These are phyloP conservation scores for Ophonus ardosiacus DNA, from an alignment of 2,888 invertebrate genomes.

Conservation along the genomic window DNA sequence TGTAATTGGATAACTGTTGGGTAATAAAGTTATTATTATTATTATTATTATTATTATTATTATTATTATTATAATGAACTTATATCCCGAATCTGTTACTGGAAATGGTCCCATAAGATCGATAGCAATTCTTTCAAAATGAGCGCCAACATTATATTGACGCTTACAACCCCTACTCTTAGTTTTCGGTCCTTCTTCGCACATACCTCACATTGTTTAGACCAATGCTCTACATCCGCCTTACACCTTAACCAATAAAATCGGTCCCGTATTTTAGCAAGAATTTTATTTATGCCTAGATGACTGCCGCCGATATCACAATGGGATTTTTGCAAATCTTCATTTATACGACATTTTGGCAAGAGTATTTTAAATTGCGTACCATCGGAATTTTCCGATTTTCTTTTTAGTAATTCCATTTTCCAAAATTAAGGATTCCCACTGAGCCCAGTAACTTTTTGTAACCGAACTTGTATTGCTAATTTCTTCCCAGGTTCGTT, in stretches of 20 bases:
- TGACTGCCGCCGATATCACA: background rate
- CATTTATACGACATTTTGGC: background rate
- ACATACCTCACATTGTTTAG: background rate
- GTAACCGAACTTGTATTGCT: background rate
- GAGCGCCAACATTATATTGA: background rate
- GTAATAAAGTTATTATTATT: too few relatives aligned
- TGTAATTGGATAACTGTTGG: too few relatives aligned
- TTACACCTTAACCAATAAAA: slow-evolving; percentile 5
- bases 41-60: too few relatives aligned
- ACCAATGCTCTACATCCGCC: background rate
- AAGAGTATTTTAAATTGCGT: background rate
- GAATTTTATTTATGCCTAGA: background rate
- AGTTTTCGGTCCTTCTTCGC: background rate
- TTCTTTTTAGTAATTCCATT: background rate
- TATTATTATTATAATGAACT: too few relatives aligned
- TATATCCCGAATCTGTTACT: background rate
- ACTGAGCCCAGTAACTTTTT: slow-evolving; percentile 4
- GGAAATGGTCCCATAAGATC: background rate
- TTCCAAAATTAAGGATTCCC: background rate
- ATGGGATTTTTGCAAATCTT: background rate
- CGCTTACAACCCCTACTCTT: background rate
- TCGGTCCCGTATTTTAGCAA: background rate
- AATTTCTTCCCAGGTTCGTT: background rate
- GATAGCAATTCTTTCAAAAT: background rate
- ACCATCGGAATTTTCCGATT: background rate